Conservation (phyloP, 2,797 vertebrate genomes). For the Pangasius mekongensis region DNA sequence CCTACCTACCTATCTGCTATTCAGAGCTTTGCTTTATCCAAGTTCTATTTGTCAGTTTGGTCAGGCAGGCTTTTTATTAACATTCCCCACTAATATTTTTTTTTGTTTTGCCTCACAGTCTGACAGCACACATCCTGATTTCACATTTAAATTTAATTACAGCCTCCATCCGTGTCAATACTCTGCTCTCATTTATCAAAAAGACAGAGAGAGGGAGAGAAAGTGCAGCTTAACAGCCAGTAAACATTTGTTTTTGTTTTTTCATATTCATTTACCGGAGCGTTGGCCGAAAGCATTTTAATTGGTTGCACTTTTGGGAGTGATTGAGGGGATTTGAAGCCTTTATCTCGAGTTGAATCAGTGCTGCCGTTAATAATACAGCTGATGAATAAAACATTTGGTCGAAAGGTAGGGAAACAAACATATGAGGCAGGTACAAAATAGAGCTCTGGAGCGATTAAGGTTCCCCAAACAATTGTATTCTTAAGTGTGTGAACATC, state of each 20-base stretch:
- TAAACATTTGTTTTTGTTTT: conserved; percentile 60
- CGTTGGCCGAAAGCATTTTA: conserved; percentile 53
- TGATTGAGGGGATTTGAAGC: conserved; percentile 61
- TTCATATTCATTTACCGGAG: conserved; percentile 56
- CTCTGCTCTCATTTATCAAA: conserved; percentile 58
- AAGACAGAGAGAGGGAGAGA: conserved; percentile 49
- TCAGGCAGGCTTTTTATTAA: conserved; percentile 55
- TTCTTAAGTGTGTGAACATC: neutral
- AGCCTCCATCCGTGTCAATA: conserved; percentile 60
- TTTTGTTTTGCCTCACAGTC: conserved; percentile 32
- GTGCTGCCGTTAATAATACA: conserved; percentile 56
- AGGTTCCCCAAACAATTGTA: neutral
- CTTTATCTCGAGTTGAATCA: conserved; percentile 53
- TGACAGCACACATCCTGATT: conserved; percentile 55
- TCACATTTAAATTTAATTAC: conserved; percentile 65
- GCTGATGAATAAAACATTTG: conserved; percentile 54
- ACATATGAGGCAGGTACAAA: conserved; percentile 44
- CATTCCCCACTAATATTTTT: conserved; percentile 47
- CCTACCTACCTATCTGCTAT: neutral
- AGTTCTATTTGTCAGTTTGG: conserved; percentile 22
- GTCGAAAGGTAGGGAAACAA: conserved; percentile 40
- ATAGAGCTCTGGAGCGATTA: conserved; percentile 17
- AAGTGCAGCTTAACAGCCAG: conserved; percentile 57
- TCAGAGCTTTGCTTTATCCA: neutral
- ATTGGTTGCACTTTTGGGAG: conserved; percentile 51